Percentiles rank a stretch among this genome's conserved stretches.
phyloP scores from a whole-genome alignment of 2,888 invertebrate species.

The Archaeoteleia sp. region DNA sequence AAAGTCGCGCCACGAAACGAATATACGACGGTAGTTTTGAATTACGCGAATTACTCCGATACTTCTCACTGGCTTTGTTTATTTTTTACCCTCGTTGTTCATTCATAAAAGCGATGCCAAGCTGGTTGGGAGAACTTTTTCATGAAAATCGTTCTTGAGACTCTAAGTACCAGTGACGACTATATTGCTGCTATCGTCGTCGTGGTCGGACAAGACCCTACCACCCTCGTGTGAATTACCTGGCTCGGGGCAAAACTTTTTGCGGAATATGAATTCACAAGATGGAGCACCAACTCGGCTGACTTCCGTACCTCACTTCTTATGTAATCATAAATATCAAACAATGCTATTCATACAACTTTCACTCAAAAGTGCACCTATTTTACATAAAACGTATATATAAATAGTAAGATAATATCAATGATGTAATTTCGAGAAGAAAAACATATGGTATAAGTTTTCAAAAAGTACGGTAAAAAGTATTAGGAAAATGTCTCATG shows the following conservation, averaged over 20 bases:
- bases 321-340: too few relatives aligned
- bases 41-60: conserved; percentile 13
- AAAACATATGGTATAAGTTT: too few relatives aligned
- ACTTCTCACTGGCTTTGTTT: conserved; percentile 12
- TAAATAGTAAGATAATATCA: too few relatives aligned
- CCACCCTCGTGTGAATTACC: conserved; percentile 1
- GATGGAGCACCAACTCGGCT: background rate
- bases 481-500: too few relatives aligned
- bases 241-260: conserved; percentile 13
- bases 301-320: background rate
- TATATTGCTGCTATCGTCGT: background rate
- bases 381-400: too few relatives aligned
- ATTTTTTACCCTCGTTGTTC: conserved; percentile 12
- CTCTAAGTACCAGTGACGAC: conserved; percentile 6
- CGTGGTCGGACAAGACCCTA: conserved; percentile 1
- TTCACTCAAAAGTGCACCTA: too few relatives aligned
- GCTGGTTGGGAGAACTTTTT: conserved; percentile 1
- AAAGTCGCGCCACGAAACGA: conserved; percentile 7
- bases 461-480: too few relatives aligned
- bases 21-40: conserved; percentile 7
- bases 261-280: background rate
- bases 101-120: conserved; percentile 12
- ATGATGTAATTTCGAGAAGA: too few relatives aligned
- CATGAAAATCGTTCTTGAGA: conserved; percentile 6
- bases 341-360: too few relatives aligned